Evolutionary conservation across 2,797 vertebrate species (phyloP), one percentile per base, ranked within the genome.

Genomic region (Menidia menidia): DNA sequence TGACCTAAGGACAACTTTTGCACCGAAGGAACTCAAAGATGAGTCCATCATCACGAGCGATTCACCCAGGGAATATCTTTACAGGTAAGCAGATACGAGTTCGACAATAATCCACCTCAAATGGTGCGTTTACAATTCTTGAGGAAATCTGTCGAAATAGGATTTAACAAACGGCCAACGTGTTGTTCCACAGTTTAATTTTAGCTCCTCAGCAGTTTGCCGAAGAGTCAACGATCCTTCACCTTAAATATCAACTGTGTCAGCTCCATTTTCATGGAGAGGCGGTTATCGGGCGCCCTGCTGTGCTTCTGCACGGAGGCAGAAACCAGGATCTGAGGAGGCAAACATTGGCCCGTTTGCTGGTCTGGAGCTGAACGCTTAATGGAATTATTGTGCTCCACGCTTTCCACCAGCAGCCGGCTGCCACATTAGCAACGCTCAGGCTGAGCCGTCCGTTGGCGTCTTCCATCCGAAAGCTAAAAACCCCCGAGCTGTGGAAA

Each of bases 1-100:
- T 4, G 97, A 85, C 59, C 94, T 95, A 57, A 97, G 85, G 32
- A 96, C 92, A 51, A 98, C 77, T 65, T 91, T 92, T 0, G 94
- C 89, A 14, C 95, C 96, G 56, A 93, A 88, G 57, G 94, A 93
- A 61, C 69, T 87, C 39, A 93, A 80, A 52, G 94, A 93, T 1
- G 94, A 80, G 44, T 96, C 93, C 8, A 73, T 71, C 94, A 94
- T 94, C 33, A 13, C 19, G 25, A 43, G 16, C 16, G 4, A 18
- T 4, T 62, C 15, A 31, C 42, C 5, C 52, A 10, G 30, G 19
- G 7, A 6, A 19, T 11, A 25, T 19, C 12, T 4, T 4, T 31
- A 2, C 10, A 48, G 2, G 2, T 2, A 13, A 68, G 63, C 2
- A 42, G 25, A 1, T 18, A 0, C 2, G 6, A 11, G 10, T 45